Evolutionary conservation across 2,888 invertebrate genomes (phyloP).

Genomic region (Apomyelois bistriatella): DNA sequence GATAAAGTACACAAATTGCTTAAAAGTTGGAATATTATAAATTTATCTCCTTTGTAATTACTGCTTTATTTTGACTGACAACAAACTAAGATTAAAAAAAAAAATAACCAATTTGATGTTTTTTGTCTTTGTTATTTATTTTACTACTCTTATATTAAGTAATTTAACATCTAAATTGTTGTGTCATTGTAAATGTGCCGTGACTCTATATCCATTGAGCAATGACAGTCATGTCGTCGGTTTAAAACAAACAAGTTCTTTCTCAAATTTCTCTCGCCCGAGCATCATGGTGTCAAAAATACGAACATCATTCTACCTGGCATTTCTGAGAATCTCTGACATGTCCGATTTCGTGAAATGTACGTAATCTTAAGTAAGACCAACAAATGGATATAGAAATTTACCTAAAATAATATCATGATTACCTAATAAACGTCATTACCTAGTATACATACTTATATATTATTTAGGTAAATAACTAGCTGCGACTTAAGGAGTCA

Average conservation of each 20-base stretch:
- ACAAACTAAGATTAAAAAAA: too few species aligned
- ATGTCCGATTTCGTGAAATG: not conserved
- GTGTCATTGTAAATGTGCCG: slow-evolving; percentile 23
- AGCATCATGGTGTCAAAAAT: slow-evolving; percentile 34
- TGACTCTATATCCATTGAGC: slow-evolving; percentile 24
- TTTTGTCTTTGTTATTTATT: not conserved
- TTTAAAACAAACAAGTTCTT: slow-evolving; percentile 39
- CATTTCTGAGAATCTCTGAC: slow-evolving; percentile 11
- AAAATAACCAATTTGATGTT: too few species aligned
- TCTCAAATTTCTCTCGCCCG: slow-evolving; percentile 41
- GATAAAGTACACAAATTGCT: too few species aligned
- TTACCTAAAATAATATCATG: too few species aligned
- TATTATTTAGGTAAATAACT: too few species aligned
- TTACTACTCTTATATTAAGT: not conserved
- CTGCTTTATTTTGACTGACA: too few species aligned
- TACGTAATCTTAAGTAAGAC: slow-evolving; percentile 20
- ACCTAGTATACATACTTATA: too few species aligned
- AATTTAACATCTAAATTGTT: not conserved
- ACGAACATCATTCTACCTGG: slow-evolving; percentile 20
- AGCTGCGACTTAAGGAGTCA: too few species aligned
- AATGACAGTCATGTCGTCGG: slow-evolving; percentile 18
- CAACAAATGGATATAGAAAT: too few species aligned
- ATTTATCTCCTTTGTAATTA: too few species aligned
- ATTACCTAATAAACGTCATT: too few species aligned
- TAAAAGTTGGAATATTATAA: too few species aligned